These are phyloP conservation scores for Sebastes nivosus DNA, from an alignment of 2,797 vertebrate genomes.

Conservation along the genomic window DNA sequence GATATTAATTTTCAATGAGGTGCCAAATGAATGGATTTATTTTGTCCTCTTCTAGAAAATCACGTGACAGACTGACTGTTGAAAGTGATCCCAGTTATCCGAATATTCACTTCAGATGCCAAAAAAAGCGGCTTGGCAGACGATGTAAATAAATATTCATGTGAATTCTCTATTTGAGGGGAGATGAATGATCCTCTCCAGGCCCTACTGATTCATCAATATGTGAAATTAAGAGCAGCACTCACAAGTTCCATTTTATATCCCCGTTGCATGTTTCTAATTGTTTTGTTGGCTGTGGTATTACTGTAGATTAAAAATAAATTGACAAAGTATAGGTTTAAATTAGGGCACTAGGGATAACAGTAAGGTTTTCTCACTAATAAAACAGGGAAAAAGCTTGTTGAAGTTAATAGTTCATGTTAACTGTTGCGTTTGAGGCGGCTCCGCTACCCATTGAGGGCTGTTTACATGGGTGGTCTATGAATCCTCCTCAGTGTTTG, in stretches of 20 bases:
- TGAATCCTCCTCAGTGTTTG: slow-evolving; percentile 60
- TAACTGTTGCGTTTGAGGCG: not conserved
- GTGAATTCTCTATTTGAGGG: slow-evolving; percentile 9
- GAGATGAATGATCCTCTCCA: not conserved
- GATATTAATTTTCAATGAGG: not conserved
- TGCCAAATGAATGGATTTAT: not conserved
- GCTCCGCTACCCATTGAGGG: not conserved
- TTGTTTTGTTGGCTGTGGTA: not conserved
- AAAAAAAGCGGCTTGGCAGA: slow-evolving; percentile 41
- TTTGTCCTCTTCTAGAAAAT: slow-evolving; percentile 10
- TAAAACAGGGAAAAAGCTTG: not conserved
- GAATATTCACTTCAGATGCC: slow-evolving; percentile 63
- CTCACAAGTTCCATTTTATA: not conserved
- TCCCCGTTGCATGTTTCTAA: not conserved
- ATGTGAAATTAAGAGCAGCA: not conserved
- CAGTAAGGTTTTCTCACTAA: accelerated
- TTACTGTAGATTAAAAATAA: not conserved
- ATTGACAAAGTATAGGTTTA: not conserved
- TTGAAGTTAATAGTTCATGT: not conserved
- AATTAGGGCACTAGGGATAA: not conserved
- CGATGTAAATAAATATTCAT: slow-evolving; percentile 57
- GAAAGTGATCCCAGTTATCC: slow-evolving; percentile 33
- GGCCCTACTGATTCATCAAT: not conserved
- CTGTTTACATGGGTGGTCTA: slow-evolving; percentile 64
- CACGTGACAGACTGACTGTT: not conserved